Evolutionary conservation across 2,797 vertebrate species (phyloP).

Genomic region (Hippopotamyrus pictus): DNA sequence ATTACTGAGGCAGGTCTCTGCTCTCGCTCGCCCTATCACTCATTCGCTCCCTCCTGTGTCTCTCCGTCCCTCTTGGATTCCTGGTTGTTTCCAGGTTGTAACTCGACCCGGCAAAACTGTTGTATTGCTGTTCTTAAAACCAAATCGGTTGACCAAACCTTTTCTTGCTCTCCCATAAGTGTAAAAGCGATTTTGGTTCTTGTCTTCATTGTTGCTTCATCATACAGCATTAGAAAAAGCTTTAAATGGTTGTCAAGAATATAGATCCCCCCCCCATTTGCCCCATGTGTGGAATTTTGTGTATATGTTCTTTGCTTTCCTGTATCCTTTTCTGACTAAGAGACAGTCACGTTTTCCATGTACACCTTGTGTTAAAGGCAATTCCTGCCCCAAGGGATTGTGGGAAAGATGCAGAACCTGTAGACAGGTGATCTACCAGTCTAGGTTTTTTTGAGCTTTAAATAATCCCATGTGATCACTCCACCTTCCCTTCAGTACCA

Average conservation of each 20-base stretch:
- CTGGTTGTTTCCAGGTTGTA: constrained; percentile 45
- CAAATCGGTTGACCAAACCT: not conserved
- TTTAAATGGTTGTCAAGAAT: constrained; percentile 7
- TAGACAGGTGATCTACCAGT: not conserved
- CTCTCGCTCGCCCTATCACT: not conserved
- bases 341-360: not conserved
- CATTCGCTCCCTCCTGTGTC: not conserved
- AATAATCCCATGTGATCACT: not conserved
- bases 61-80: not conserved
- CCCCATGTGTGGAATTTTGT: not conserved
- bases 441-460: constrained; percentile 1
- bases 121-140: not conserved
- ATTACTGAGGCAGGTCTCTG: not conserved
- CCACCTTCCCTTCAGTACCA: not conserved
- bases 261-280: not conserved
- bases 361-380: not conserved
- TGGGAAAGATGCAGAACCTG: not conserved
- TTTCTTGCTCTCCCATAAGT: not conserved
- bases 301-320: not conserved
- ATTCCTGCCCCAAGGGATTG: not conserved
- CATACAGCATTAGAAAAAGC: constrained; percentile 18
- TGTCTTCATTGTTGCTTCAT: not conserved
- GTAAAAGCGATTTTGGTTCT: not conserved
- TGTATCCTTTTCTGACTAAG: not conserved
- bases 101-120: not conserved